Evolutionary conservation across 2,888 invertebrate genomes (phyloP).

Genomic region (Amblyjoppa proteus): DNA sequence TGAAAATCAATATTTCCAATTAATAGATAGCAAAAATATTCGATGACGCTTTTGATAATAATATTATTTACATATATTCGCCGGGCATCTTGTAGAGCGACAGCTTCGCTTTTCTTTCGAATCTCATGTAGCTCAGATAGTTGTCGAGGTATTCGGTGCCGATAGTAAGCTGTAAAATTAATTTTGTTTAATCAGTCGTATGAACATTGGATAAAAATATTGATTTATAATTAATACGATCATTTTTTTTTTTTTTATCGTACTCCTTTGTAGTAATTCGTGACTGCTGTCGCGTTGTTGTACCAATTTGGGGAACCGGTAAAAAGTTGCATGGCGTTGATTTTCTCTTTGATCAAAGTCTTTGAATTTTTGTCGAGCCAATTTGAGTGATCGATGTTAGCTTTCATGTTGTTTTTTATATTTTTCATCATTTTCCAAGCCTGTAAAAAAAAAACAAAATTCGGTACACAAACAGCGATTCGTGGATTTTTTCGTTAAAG

Average conservation of each 20-base stretch:
- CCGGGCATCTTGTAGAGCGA: neutral
- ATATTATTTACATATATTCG: neutral
- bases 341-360: slow-evolving; percentile 85
- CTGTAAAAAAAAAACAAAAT: slow-evolving; percentile 67
- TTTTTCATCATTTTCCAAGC: slow-evolving; percentile 86
- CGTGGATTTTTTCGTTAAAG: neutral
- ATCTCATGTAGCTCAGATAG: neutral
- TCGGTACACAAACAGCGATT: too few relatives aligned
- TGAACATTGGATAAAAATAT: neutral
- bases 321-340: slow-evolving; percentile 84
- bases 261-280: slow-evolving; percentile 86
- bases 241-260: neutral
- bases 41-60: neutral
- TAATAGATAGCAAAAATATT: too few relatives aligned
- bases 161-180: neutral
- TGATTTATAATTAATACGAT: neutral
- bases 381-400: slow-evolving; percentile 84
- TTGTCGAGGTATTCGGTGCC: neutral
- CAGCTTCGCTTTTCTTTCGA: neutral
- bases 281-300: slow-evolving; percentile 84
- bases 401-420: slow-evolving; percentile 85
- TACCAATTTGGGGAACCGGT: slow-evolving; percentile 88
- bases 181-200: neutral
- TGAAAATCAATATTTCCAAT: neutral
- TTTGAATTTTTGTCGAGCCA: slow-evolving; percentile 88